Base-by-base conservation (phyloP, 2,113 vertebrate species). In the Dipodomys merriami region DNA sequence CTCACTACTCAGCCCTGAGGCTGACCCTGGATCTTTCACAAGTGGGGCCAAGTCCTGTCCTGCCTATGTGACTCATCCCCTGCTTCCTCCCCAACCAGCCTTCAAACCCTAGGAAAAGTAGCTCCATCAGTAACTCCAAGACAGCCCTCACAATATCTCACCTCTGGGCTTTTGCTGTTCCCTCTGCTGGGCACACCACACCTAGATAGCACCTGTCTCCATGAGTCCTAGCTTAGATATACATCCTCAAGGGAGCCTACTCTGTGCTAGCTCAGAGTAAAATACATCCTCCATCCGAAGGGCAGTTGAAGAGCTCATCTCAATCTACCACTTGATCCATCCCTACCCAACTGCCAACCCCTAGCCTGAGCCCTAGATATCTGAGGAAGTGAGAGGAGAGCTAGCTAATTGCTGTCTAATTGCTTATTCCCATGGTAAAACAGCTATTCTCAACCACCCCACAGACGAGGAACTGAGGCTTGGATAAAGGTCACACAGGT, bases 311-410 rank as follows among this genome's bases (percentile, higher is more conserved):
- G 60, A 13, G 18, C 62, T 86, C 39, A 65, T 16, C 65, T 91
- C n/a, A 44, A 57, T 68, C 27, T 23, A 15, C 20, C 22, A 71
- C 64, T 8, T 73, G 23, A 44, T 25, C n/a, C 35, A 29, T 60
- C 11, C 57, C 7, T 93, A 68, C 11, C 39, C 53, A 86, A 57
- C 25, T 77, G 25, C 39, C 62, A 90, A 71, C 72, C n/a, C 53
- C 20, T 30, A 91, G 44, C 57, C 65, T 85, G 16, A 30, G 46
- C 30, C 60, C 25, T 30, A 57, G 44, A 35, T 85, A 35, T 84
- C 83, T n/a, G 64, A 89, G n/a, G 49, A 93, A 89, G 64, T 33
- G 5, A 86, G 10, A 72, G 27, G 80, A 89, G 30, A 87, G 46
- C 9, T 74, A 23, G 2, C 33, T 64, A 16, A 65, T 11, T 91